Percentiles rank a stretch among this genome's conserved stretches.
These are phyloP conservation scores for Rhorus exstirpatorius DNA, from an alignment of 2,888 invertebrate species.

Conservation along the genomic window DNA sequence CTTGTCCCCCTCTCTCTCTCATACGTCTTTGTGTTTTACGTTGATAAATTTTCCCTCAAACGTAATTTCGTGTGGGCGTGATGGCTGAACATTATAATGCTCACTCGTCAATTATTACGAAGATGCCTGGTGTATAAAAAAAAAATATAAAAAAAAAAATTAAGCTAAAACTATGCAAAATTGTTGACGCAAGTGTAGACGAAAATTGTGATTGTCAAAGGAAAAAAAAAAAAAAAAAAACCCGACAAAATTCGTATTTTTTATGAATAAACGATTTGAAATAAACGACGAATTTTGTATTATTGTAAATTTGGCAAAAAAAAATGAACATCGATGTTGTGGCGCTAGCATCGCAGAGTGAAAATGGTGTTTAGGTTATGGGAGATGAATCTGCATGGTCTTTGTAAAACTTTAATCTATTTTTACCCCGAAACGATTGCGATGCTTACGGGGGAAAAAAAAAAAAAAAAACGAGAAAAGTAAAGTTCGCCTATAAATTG, in stretches of 20 bases:
- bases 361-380: too few species aligned
- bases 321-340: too few species aligned
- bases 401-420: too few species aligned
- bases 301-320: neutral
- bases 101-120: slow-evolving; percentile 48
- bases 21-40: neutral
- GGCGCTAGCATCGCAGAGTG: too few species aligned
- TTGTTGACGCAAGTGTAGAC: slow-evolving; percentile 79
- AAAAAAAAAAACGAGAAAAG: too few species aligned
- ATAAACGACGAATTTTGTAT: slow-evolving; percentile 11
- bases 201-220: slow-evolving; percentile 69
- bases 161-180: slow-evolving; percentile 60
- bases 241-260: slow-evolving; percentile 83
- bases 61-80: slow-evolving; percentile 28
- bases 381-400: too few species aligned
- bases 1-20: neutral
- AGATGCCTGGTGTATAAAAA: slow-evolving; percentile 50
- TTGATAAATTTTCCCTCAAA: neutral
- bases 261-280: slow-evolving; percentile 82
- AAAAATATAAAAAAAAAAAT: slow-evolving; percentile 2
- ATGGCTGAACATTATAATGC: slow-evolving; percentile 31
- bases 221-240: slow-evolving; percentile 75
- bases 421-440: too few species aligned
- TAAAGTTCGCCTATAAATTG: too few species aligned
- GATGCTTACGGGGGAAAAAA: too few species aligned